Conservation (phyloP, 1,140 invertebrate genomes). For the Geopemphigus sp. region DNA sequence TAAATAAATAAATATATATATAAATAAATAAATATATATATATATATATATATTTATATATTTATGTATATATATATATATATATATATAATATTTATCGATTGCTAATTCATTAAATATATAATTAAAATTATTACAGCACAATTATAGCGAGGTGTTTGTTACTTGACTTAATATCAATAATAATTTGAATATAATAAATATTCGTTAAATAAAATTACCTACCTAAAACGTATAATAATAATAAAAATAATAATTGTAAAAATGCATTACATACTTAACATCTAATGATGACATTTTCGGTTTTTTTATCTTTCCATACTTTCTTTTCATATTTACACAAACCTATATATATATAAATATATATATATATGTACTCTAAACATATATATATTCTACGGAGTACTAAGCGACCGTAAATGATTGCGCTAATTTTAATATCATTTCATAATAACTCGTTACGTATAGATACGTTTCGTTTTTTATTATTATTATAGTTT, state of each 20-base stretch:
- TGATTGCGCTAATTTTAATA: conserved; percentile 30
- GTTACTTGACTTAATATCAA: conserved; percentile 50
- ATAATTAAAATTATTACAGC: conserved; percentile 50
- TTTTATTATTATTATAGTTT: conserved; percentile 17
- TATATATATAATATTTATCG: conserved; percentile 47
- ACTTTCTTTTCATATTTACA: conserved; percentile 45
- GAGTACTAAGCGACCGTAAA: conserved; percentile 32
- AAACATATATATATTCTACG: conserved; percentile 25
- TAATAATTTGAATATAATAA: conserved; percentile 44
- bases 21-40: conserved; percentile 45
- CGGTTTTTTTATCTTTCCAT: conserved; percentile 19
- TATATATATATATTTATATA: conserved; percentile 46
- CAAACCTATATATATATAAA: conserved; percentile 38
- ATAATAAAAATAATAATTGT: conserved; percentile 35
- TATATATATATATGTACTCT: conserved; percentile 13
- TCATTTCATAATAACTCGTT: conserved; percentile 24
- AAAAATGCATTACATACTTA: conserved; percentile 48
- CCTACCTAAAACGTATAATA: conserved; percentile 47
- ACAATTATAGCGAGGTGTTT: conserved; percentile 49
- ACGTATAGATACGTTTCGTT: conserved; percentile 11
- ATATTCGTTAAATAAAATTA: conserved; percentile 46
- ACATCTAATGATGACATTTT: conserved; percentile 47
- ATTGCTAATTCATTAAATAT: conserved; percentile 47
- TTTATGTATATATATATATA: conserved; percentile 23
- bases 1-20: conserved; percentile 29